Percentiles rank a stretch among this genome's conserved stretches.
These are phyloP conservation scores for Cercopithecus mona DNA, from an alignment of 2,113 vertebrate genomes.

Conservation along the genomic window DNA sequence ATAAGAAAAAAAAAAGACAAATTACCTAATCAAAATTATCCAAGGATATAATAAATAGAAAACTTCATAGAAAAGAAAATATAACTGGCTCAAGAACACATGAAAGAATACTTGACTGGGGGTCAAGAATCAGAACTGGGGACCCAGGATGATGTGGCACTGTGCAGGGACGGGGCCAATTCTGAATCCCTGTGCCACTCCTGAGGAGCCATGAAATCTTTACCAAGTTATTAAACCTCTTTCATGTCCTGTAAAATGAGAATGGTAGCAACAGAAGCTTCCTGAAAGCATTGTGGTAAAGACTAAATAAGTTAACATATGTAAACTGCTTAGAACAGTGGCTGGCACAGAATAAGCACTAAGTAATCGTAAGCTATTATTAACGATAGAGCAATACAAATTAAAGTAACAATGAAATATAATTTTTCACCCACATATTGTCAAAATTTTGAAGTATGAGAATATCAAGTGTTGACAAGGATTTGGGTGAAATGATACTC, in stretches of 20 bases:
- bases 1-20: background rate
- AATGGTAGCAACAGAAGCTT: background rate
- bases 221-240: background rate
- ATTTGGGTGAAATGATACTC: constrained; percentile 45
- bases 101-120: background rate
- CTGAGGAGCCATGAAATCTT: background rate
- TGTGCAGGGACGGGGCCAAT: rapidly evolving
- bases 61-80: background rate
- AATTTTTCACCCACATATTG: constrained; percentile 67
- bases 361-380: constrained; percentile 34
- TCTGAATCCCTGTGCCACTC: rapidly evolving
- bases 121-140: background rate
- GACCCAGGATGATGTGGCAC: rapidly evolving
- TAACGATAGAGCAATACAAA: constrained; percentile 66
- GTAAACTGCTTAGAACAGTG: background rate
- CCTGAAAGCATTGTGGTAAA: background rate
- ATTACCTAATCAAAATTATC: background rate
- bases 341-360: background rate
- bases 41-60: background rate
- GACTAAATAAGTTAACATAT: background rate
- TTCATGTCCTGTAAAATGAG: background rate
- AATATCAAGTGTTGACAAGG: constrained; percentile 68
- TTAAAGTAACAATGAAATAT: constrained; percentile 62
- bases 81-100: background rate
- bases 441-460: constrained; percentile 64